Conservation (phyloP, 2,888 invertebrate species). For the Parelbella ahira region DNA sequence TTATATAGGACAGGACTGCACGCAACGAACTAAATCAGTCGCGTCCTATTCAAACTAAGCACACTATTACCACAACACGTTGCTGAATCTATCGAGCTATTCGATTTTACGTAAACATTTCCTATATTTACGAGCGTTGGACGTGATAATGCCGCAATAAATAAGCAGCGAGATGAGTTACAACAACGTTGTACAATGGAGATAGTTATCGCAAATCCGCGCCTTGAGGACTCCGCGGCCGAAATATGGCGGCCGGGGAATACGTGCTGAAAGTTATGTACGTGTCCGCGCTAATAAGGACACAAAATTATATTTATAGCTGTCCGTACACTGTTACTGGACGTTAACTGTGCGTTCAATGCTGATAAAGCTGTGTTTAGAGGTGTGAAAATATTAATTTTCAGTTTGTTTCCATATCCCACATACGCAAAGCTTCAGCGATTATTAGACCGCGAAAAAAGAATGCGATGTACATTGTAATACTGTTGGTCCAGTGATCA, state of each 20-base stretch:
- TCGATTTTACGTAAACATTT: constrained; percentile 27
- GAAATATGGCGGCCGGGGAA: constrained; percentile 13
- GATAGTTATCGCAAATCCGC: constrained; percentile 34
- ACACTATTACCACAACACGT: too few relatives aligned
- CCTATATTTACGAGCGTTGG: constrained; percentile 32
- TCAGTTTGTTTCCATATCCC: too few relatives aligned
- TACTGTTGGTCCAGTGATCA: too few relatives aligned
- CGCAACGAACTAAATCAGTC: too few relatives aligned
- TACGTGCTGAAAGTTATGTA: constrained; percentile 14
- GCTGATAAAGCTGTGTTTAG: too few relatives aligned
- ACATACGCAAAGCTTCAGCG: too few relatives aligned
- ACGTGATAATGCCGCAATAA: constrained; percentile 50
- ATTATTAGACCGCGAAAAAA: too few relatives aligned
- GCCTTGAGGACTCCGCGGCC: constrained; percentile 19
- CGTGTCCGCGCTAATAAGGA: constrained; percentile 21
- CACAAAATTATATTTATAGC: constrained; percentile 14
- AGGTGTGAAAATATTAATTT: too few relatives aligned
- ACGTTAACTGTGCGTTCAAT: too few relatives aligned
- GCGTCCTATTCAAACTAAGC: too few relatives aligned
- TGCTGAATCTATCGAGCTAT: constrained; percentile 28
- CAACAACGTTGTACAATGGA: constrained; percentile 38
- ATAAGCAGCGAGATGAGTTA: constrained; percentile 41
- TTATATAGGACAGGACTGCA: too few relatives aligned
- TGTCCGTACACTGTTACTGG: neutral
- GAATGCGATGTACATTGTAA: too few relatives aligned